phyloP scores from a whole-genome alignment of 2,888 invertebrate genomes.

The Frankliniella fusca region DNA sequence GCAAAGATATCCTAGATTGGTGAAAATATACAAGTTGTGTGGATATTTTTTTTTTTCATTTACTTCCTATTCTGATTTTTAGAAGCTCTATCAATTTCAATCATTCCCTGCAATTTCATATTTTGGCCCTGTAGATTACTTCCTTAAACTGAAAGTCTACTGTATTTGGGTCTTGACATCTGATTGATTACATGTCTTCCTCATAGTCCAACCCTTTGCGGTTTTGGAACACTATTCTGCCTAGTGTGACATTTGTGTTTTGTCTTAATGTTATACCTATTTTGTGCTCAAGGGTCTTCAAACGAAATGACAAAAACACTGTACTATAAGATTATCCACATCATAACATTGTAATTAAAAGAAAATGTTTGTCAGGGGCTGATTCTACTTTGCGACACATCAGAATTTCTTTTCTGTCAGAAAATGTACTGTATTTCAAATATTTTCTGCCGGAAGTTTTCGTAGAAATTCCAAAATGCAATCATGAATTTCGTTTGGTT shows the following conservation, averaged over 20 bases:
- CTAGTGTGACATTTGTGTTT: neutral
- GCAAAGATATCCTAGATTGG: neutral
- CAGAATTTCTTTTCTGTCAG: no score
- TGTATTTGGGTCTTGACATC: neutral
- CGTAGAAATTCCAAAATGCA: no score
- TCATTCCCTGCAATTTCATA: slow-evolving; percentile 1
- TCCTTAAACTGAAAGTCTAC: neutral
- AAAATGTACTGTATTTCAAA: no score
- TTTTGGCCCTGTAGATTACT: neutral
- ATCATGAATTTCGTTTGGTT: no score
- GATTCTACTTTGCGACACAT: no score
- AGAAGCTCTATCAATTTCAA: neutral
- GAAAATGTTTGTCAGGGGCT: no score
- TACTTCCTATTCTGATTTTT: neutral
- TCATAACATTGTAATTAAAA: no score
- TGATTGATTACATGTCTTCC: neutral
- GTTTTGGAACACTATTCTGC: neutral
- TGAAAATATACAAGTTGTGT: slow-evolving; percentile 6
- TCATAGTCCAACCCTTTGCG: neutral
- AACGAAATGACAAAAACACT: neutral
- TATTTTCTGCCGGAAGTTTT: no score
- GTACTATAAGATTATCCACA: neutral
- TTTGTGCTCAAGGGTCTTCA: slow-evolving; percentile 9
- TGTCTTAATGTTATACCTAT: neutral
- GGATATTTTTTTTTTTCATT: neutral